Conservation (phyloP, 2,113 vertebrate genomes). For the Hydropotes inermis region DNA sequence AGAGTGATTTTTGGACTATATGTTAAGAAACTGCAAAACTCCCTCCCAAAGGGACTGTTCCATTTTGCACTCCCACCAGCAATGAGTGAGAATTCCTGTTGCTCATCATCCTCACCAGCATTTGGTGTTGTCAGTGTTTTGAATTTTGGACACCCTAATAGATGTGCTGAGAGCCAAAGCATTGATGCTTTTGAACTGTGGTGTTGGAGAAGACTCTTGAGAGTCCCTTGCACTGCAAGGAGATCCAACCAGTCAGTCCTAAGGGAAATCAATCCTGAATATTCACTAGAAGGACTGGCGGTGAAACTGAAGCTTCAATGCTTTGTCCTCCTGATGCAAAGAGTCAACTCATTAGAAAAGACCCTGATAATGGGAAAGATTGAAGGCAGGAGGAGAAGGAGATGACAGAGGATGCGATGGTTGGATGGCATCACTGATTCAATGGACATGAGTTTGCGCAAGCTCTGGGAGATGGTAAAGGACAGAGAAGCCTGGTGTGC, state of each 20-base stretch:
- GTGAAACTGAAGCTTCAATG: background rate
- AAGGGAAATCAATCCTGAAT: background rate
- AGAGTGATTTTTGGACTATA: background rate
- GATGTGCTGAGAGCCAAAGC: background rate
- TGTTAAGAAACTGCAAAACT: background rate
- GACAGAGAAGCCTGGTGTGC: background rate
- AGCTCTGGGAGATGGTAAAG: background rate
- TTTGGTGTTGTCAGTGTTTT: background rate
- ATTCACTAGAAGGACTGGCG: background rate
- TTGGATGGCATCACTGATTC: background rate
- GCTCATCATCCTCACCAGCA: background rate
- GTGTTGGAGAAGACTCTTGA: background rate
- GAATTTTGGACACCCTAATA: background rate
- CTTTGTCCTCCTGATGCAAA: fast-evolving
- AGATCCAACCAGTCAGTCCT: background rate
- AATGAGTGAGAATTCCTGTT: background rate
- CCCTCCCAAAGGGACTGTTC: background rate
- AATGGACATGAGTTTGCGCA: background rate
- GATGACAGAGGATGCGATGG: background rate
- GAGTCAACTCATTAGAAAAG: background rate
- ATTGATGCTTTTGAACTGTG: background rate
- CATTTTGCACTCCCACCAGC: background rate
- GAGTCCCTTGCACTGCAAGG: background rate
- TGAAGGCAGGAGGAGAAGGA: background rate
- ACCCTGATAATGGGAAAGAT: background rate